phyloP scores from a whole-genome alignment of 2,888 invertebrate genomes.

The Chalcis sispes region DNA sequence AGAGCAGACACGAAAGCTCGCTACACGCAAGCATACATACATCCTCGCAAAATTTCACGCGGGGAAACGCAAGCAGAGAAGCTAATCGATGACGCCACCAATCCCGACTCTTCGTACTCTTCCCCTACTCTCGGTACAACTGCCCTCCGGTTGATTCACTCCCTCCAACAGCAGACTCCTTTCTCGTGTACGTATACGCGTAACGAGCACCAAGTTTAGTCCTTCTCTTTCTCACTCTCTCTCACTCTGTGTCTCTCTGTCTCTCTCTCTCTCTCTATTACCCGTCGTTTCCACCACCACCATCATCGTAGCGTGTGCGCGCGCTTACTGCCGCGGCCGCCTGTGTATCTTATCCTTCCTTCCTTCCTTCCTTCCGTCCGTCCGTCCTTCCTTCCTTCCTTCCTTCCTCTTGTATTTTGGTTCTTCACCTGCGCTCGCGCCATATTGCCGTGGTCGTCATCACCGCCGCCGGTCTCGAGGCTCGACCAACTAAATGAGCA shows the following conservation, averaged over 20 bases:
- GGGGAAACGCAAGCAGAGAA: no score
- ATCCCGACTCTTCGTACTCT: conserved; percentile 65
- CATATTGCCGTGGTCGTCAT: conserved; percentile 42
- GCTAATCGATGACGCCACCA: conserved; percentile 75
- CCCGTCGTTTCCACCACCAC: conserved; percentile 40
- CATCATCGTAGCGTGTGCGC: conserved; percentile 33
- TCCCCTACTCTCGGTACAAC: neutral
- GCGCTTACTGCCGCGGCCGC: no score
- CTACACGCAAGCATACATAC: neutral
- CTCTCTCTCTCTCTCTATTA: conserved; percentile 44
- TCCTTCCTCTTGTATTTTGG: conserved; percentile 53
- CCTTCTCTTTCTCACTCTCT: conserved; percentile 1
- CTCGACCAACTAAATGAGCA: neutral
- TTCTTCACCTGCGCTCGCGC: conserved; percentile 54
- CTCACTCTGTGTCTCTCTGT: conserved; percentile 41
- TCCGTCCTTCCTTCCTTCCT: conserved; percentile 53
- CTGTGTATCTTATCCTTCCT: conserved; percentile 56
- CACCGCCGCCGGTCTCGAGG: no score
- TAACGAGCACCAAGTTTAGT: neutral
- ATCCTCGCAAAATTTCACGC: no score
- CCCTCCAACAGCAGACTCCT: no score
- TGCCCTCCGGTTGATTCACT: neutral
- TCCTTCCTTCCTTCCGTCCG: conserved; percentile 57
- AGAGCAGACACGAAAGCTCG: neutral
- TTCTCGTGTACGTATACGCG: neutral